These are phyloP conservation scores for Hyperoplus immaculatus DNA, from an alignment of 2,797 vertebrate genomes.

Conservation along the genomic window DNA sequence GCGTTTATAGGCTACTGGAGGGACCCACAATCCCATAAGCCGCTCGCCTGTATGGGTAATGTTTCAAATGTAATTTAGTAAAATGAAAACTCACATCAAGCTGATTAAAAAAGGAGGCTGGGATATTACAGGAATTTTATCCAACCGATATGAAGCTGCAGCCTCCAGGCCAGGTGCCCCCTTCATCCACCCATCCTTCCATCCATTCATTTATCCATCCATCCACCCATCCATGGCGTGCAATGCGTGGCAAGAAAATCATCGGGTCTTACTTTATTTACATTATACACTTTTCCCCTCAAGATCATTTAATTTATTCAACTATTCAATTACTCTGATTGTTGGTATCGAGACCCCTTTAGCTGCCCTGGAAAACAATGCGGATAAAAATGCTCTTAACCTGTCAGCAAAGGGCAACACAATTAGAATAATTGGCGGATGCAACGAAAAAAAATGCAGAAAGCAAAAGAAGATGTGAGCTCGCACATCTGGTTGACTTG, in stretches of 20 bases:
- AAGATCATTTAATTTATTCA: constrained; percentile 83
- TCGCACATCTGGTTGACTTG: constrained; percentile 62
- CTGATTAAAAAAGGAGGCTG: constrained; percentile 78
- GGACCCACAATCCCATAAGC: constrained; percentile 57
- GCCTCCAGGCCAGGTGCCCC: constrained; percentile 42
- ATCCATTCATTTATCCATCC: constrained; percentile 39
- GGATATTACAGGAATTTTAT: constrained; percentile 65
- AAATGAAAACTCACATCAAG: constrained; percentile 80
- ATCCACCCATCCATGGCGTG: constrained; percentile 11
- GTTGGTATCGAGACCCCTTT: constrained; percentile 76
- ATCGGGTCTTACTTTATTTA: constrained; percentile 79
- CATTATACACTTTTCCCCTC: constrained; percentile 78
- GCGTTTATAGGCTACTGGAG: background rate
- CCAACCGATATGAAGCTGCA: constrained; percentile 21
- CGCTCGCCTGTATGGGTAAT: constrained; percentile 46
- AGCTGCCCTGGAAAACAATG: constrained; percentile 78
- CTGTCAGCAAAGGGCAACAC: constrained; percentile 79
- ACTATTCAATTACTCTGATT: constrained; percentile 85
- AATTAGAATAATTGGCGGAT: constrained; percentile 83
- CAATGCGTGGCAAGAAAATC: constrained; percentile 46
- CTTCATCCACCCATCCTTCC: constrained; percentile 27
- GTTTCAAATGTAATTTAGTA: constrained; percentile 72
- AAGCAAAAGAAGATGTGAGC: constrained; percentile 50
- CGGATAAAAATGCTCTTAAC: constrained; percentile 83
- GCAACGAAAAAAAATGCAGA: constrained; percentile 49